Conservation (phyloP, 1,140 invertebrate genomes). For the Atopsyche davidsoni region DNA sequence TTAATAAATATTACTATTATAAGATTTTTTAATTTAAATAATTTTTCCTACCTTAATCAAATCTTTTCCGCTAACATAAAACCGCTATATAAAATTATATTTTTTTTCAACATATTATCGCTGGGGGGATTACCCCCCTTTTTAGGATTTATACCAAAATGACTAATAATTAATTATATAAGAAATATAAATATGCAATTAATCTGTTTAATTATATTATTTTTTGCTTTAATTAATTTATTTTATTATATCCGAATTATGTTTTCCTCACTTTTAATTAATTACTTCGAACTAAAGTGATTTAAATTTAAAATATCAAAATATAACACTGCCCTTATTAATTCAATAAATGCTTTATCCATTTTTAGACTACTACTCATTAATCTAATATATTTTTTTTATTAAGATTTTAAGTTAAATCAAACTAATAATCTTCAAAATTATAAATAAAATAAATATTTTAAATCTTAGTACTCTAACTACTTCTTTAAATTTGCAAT, state of each 20-base stretch:
- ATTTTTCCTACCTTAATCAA: constrained; percentile 44
- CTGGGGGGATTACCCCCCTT: constrained; percentile 49
- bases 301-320: not conserved
- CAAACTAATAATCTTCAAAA: constrained; percentile 56
- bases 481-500: constrained; percentile 53
- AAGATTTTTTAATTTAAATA: constrained; percentile 40
- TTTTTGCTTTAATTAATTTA: constrained; percentile 44
- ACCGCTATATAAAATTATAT: constrained; percentile 38
- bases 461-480: constrained; percentile 43
- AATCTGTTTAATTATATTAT: constrained; percentile 39
- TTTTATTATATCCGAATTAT: constrained; percentile 44
- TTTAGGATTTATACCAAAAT: constrained; percentile 51
- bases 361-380: constrained; percentile 11
- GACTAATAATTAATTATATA: constrained; percentile 46
- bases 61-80: constrained; percentile 38
- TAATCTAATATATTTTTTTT: constrained; percentile 35
- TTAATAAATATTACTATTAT: constrained; percentile 39
- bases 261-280: constrained; percentile 39
- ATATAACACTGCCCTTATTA: constrained; percentile 33
- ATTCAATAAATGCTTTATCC: constrained; percentile 35
- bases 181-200: constrained; percentile 37
- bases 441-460: constrained; percentile 45
- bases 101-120: constrained; percentile 44
- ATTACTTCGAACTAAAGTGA: constrained; percentile 40
- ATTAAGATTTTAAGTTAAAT: constrained; percentile 52